A percentile compares a stretch with the other conserved stretches of the same genome.
Conservation (phyloP, 2,797 vertebrate genomes). For the Trematocara caparti region DNA sequence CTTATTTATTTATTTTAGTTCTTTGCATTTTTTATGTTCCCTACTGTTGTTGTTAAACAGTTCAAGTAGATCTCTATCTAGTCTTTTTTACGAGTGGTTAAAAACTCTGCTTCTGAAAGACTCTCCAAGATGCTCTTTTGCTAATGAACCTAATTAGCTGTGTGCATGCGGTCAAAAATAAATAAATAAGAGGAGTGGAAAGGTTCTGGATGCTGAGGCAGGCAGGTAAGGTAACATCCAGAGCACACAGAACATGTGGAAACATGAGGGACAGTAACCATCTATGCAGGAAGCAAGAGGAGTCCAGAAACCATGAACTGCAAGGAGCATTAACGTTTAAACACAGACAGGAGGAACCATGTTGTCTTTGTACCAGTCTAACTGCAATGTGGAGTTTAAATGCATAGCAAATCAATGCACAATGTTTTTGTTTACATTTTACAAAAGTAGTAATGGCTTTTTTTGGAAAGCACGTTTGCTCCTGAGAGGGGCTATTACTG, state of each 20-base stretch:
- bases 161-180: background rate
- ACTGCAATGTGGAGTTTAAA: background rate
- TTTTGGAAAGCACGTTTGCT: background rate
- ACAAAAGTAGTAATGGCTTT: background rate
- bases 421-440: background rate
- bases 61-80: background rate
- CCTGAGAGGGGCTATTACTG: background rate
- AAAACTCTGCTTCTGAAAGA: background rate
- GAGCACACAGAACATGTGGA: background rate
- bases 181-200: background rate
- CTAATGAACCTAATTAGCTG: background rate
- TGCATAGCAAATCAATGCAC: background rate
- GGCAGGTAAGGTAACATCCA: background rate
- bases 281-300: background rate
- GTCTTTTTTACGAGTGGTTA: background rate
- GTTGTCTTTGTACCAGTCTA: background rate
- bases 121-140: background rate
- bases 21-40: background rate
- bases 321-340: background rate
- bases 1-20: no score
- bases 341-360: background rate
- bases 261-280: background rate
- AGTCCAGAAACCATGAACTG: background rate
- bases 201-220: background rate
- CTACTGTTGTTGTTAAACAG: background rate